phyloP scores from a whole-genome alignment of 2,888 invertebrate genomes.

The Apodemia zela region DNA sequence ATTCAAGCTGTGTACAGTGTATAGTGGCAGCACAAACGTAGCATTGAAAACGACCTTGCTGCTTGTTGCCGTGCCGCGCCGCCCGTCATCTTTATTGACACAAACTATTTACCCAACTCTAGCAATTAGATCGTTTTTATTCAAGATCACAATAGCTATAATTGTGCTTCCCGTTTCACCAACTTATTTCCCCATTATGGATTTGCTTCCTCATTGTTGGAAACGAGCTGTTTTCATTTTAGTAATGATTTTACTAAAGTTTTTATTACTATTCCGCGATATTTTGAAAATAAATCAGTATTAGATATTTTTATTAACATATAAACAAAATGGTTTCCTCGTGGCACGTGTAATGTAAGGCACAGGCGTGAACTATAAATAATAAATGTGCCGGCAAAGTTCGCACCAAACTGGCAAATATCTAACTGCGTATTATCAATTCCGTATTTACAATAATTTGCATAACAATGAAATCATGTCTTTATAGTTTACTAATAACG shows the following conservation, averaged over 20 bases:
- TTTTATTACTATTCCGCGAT: neutral
- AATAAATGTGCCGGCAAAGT: constrained; percentile 15
- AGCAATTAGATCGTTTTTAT: constrained; percentile 14
- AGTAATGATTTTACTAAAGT: neutral
- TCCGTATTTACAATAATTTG: constrained; percentile 4
- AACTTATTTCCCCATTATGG: constrained; percentile 2
- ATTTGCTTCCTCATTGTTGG: neutral
- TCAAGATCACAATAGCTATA: constrained; percentile 8
- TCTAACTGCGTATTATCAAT: constrained; percentile 12
- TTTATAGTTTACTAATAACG: neutral
- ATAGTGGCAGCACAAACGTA: constrained; percentile 37
- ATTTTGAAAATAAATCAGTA: constrained; percentile 3
- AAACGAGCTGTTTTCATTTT: neutral
- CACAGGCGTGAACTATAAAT: constrained; percentile 17
- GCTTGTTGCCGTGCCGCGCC: constrained; percentile 51
- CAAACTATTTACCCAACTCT: neutral
- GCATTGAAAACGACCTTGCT: constrained; percentile 70
- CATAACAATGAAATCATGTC: constrained; percentile 12
- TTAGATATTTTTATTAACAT: constrained; percentile 6
- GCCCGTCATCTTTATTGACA: constrained; percentile 32
- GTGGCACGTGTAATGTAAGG: constrained; percentile 17
- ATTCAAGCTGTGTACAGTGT: constrained; percentile 23
- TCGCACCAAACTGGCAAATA: constrained; percentile 3
- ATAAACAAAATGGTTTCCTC: constrained; percentile 1
- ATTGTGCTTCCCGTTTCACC: constrained; percentile 8